These are phyloP conservation scores for Beroe forskalii DNA, from an alignment of 37 sponge, comb jelly and placozoan species.

Conservation along the genomic window DNA sequence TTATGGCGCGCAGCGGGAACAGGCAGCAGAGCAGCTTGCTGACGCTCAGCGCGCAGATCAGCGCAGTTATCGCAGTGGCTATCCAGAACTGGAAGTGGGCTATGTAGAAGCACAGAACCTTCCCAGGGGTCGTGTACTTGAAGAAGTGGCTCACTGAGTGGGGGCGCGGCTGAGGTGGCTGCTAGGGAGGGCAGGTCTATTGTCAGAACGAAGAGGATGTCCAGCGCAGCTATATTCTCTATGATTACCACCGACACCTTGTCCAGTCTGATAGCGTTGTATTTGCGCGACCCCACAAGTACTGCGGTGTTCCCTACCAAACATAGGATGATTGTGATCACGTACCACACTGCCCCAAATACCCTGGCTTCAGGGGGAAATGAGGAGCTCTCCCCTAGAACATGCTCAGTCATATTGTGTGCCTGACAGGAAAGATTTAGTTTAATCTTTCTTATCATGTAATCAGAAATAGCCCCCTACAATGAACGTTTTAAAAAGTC, in stretches of 20 bases:
- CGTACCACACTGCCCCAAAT: not conserved
- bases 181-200: not conserved
- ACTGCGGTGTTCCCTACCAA: not conserved
- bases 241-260: not conserved
- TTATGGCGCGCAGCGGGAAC: not conserved
- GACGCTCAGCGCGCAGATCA: conserved; percentile 20
- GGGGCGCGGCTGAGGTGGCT: not conserved
- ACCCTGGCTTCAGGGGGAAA: not conserved
- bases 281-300: not conserved
- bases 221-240: not conserved
- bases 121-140: not conserved
- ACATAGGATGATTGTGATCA: not conserved
- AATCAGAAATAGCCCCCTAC: too few relatives aligned
- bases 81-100: conserved; percentile 4
- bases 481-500: too few relatives aligned
- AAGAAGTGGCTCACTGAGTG: not conserved
- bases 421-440: too few relatives aligned
- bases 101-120: not conserved
- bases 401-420: too few relatives aligned
- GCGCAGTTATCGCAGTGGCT: not conserved
- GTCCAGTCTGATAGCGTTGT: not conserved
- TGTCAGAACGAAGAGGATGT: not conserved
- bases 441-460: too few relatives aligned
- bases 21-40: not conserved
- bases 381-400: not conserved